phyloP scores from a whole-genome alignment of 2,888 invertebrate genomes.

The Cryptus armator region DNA sequence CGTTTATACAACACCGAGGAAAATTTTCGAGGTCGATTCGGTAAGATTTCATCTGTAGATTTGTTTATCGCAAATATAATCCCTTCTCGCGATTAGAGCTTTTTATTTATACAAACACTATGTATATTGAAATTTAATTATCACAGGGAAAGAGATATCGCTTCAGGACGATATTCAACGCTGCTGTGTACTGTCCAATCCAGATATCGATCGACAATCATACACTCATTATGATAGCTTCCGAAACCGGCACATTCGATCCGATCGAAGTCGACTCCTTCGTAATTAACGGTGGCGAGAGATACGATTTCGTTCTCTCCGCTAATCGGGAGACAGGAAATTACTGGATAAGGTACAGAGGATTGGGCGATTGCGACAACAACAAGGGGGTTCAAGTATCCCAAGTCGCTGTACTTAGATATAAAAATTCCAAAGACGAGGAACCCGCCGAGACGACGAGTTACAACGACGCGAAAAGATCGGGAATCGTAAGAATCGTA shows the following conservation, averaged over 20 bases:
- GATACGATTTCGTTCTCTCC: conserved; percentile 85
- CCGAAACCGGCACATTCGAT: conserved; percentile 80
- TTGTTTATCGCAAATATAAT: not conserved
- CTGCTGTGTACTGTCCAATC: conserved; percentile 83
- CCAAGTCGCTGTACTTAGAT: conserved; percentile 72
- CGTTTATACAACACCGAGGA: conserved; percentile 73
- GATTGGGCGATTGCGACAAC: conserved; percentile 76
- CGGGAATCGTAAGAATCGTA: conserved; percentile 75
- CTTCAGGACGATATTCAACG: conserved; percentile 82
- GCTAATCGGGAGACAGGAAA: conserved; percentile 81
- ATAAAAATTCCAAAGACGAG: conserved; percentile 53
- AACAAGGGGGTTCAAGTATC: conserved; percentile 51
- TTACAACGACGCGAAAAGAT: conserved; percentile 74
- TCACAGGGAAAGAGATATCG: conserved; percentile 79
- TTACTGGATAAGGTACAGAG: conserved; percentile 85
- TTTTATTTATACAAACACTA: not conserved
- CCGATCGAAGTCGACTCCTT: conserved; percentile 82
- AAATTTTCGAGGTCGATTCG: conserved; percentile 74
- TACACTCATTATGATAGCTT: conserved; percentile 80
- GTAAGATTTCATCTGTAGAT: conserved; percentile 65
- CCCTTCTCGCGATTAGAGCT: not conserved
- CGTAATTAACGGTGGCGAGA: conserved; percentile 85
- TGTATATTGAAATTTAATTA: conserved; percentile 1
- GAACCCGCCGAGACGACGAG: conserved; percentile 66
- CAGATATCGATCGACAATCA: conserved; percentile 84